A percentile compares a stretch with the other conserved stretches of the same genome.
These are phyloP conservation scores for Agrochola lychnidis DNA, from an alignment of 2,888 invertebrate genomes.

Conservation along the genomic window DNA sequence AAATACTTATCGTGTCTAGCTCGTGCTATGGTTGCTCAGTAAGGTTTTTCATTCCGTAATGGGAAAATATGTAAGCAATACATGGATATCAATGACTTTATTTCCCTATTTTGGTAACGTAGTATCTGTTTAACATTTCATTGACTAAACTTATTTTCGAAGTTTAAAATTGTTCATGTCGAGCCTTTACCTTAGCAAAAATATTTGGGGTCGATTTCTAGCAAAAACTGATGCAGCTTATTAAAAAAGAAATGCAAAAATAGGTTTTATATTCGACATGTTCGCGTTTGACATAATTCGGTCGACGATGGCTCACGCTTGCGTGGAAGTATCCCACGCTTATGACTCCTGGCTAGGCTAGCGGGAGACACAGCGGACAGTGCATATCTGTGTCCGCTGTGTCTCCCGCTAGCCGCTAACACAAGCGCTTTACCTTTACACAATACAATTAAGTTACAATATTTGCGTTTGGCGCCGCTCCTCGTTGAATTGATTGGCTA, in stretches of 20 bases:
- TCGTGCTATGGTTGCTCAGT: conserved; percentile 3
- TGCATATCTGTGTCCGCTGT: not conserved
- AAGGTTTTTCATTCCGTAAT: conserved; percentile 5
- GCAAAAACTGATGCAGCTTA: not conserved
- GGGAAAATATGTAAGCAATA: conserved; percentile 26
- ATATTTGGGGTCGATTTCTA: not conserved
- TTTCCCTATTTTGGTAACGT: conserved; percentile 20
- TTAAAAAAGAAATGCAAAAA: not conserved
- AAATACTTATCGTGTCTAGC: conserved; percentile 39
- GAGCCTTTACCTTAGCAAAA: not conserved
- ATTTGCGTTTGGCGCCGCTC: conserved; percentile 58
- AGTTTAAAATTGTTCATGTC: conserved; percentile 1
- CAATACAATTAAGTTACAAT: conserved; percentile 61
- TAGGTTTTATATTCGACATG: not conserved
- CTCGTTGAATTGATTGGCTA: conserved; percentile 58
- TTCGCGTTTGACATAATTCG: not conserved
- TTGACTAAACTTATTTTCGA: not conserved
- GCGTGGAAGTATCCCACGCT: not conserved
- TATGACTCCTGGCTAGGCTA: not conserved
- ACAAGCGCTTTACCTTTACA: conserved; percentile 12
- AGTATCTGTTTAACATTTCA: not conserved
- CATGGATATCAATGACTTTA: conserved; percentile 30
- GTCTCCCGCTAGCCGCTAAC: conserved; percentile 11
- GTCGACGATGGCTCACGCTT: not conserved
- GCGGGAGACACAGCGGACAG: too few species aligned